Conservation (phyloP, 1,140 invertebrate genomes). For the Drosophila arawakana region DNA sequence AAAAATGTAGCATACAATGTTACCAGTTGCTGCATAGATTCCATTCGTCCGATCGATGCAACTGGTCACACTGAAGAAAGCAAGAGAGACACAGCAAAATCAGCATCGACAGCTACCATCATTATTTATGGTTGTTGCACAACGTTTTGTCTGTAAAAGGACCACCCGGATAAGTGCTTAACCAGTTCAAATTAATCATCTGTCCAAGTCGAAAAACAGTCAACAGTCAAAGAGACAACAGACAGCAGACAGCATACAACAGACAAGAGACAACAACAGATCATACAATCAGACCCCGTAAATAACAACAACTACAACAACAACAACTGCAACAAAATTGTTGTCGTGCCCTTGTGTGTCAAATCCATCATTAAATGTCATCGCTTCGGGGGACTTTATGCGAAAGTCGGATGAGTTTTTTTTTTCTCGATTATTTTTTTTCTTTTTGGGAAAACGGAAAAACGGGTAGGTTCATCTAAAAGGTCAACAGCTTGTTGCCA, state of each 20-base stretch:
- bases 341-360: conserved; percentile 83
- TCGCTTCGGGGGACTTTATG: conserved; percentile 73
- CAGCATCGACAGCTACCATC: conserved; percentile 52
- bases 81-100: neutral
- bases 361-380: conserved; percentile 84
- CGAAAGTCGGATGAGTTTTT: conserved; percentile 51
- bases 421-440: conserved; percentile 1
- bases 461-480: conserved; percentile 55
- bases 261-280: conserved; percentile 27
- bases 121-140: conserved; percentile 73
- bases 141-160: conserved; percentile 57
- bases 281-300: conserved; percentile 33
- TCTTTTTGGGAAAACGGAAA: conserved; percentile 36
- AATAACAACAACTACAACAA: conserved; percentile 34
- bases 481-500: conserved; percentile 78
- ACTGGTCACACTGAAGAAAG: conserved; percentile 17
- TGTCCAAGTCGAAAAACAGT: conserved; percentile 42
- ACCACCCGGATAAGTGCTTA: conserved; percentile 72
- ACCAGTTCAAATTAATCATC: conserved; percentile 68
- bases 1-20: neutral
- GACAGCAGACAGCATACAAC: conserved; percentile 21
- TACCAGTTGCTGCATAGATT: neutral
- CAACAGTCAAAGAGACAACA: conserved; percentile 27
- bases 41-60: conserved; percentile 1
- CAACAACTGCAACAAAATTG: conserved; percentile 50